Evolutionary conservation across 2,113 vertebrate species (phyloP).

Genomic region (Cettia cetti): DNA sequence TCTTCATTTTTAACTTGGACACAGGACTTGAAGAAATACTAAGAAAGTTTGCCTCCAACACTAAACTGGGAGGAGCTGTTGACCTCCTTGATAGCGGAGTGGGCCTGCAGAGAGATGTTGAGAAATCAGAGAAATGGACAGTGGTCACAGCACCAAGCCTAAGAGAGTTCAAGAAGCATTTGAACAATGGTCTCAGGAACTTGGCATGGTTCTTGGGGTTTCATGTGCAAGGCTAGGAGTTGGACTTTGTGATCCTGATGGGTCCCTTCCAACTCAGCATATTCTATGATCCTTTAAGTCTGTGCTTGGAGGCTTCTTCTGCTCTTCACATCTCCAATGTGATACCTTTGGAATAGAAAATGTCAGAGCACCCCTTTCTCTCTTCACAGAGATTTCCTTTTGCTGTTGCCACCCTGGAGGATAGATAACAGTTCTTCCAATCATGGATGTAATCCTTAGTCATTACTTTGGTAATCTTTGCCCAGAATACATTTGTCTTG

Average conservation of each 20-base stretch:
- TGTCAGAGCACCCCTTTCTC: neutral
- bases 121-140: neutral
- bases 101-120: neutral
- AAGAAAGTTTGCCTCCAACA: neutral
- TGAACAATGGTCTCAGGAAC: neutral
- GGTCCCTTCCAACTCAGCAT: neutral
- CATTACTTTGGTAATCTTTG: constrained; percentile 28
- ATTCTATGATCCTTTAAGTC: neutral
- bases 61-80: neutral
- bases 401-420: neutral
- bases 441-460: constrained; percentile 7
- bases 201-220: neutral
- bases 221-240: neutral
- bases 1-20: neutral
- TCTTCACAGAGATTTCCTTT: neutral
- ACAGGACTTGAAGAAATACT: neutral
- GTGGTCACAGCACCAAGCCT: neutral
- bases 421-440: neutral
- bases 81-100: rapidly evolving
- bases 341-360: neutral
- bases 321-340: neutral
- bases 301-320: neutral
- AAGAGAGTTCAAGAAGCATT: neutral
- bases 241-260: neutral
- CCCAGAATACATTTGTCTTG: constrained; percentile 41